Percentiles rank a stretch among this genome's conserved stretches.
phyloP scores from a whole-genome alignment of 2,888 invertebrate species.

The Ischnus inquisitorius region DNA sequence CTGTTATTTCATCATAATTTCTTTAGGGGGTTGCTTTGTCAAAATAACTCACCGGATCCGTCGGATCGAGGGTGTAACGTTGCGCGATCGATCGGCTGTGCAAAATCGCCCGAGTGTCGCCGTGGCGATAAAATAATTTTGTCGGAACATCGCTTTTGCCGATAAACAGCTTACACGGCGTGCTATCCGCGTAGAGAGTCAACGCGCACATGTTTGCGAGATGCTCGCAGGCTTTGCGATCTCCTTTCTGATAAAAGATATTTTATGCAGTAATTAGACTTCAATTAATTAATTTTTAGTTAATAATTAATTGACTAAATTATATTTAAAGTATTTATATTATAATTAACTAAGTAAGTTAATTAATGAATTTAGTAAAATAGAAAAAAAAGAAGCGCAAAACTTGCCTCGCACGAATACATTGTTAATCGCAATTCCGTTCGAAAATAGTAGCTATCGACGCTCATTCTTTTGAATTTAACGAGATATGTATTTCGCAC shows the following conservation, averaged over 20 bases:
- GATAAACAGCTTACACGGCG: conserved; percentile 77
- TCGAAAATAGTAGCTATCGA: conserved; percentile 84
- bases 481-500: conserved; percentile 81
- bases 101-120: conserved; percentile 85
- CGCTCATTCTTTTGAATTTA: conserved; percentile 78
- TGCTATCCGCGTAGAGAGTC: conserved; percentile 86
- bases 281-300: conserved; percentile 17
- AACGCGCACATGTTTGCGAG: conserved; percentile 90
- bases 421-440: conserved; percentile 83
- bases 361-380: no score
- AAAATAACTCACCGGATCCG: conserved; percentile 82
- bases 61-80: conserved; percentile 84
- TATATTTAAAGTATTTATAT: no score
- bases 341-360: no score
- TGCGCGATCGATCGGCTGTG: conserved; percentile 84
- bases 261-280: conserved; percentile 13
- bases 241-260: conserved; percentile 80
- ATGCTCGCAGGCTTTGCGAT: conserved; percentile 88
- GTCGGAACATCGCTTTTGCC: conserved; percentile 74
- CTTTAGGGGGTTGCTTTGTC: background rate
- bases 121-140: conserved; percentile 86
- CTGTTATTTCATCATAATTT: background rate
- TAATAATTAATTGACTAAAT: no score
- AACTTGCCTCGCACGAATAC: conserved; percentile 85
- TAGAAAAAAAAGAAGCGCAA: background rate